phyloP scores from a whole-genome alignment of 2,797 vertebrate species.

The Bufotes viridis region DNA sequence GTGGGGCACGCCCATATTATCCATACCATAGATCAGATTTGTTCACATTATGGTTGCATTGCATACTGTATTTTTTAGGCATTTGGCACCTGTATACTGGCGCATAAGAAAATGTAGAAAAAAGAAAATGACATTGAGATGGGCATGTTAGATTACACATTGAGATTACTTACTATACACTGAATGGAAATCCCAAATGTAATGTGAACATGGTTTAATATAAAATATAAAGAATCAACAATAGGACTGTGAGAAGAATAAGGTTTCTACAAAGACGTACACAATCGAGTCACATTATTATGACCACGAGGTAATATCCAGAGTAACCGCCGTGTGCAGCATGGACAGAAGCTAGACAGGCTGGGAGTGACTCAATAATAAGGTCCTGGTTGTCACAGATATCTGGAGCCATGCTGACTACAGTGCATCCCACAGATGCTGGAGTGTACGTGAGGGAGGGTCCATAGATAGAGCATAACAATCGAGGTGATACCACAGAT shows the following conservation, averaged over 20 bases:
- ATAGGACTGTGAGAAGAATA: background rate
- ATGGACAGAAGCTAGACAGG: no score
- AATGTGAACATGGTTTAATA: background rate
- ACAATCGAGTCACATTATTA: no score
- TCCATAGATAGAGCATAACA: no score
- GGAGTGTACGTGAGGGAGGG: no score
- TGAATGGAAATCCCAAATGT: background rate
- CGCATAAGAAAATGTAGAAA: background rate
- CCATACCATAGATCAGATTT: background rate
- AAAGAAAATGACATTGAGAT: background rate
- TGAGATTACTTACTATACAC: background rate
- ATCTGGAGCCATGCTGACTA: no score
- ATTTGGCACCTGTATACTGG: background rate
- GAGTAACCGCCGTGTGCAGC: no score
- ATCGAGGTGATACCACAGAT: no score
- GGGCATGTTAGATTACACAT: background rate
- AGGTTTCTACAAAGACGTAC: background rate
- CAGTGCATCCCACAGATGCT: no score
- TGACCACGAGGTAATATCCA: no score
- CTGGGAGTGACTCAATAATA: no score
- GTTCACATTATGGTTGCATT: background rate
- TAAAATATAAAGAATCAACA: background rate
- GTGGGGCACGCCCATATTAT: background rate
- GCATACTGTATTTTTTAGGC: no score
- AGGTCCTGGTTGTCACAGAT: no score